Base-by-base conservation (phyloP, 2,888 invertebrate species). In the Nymphalis polychloros region DNA sequence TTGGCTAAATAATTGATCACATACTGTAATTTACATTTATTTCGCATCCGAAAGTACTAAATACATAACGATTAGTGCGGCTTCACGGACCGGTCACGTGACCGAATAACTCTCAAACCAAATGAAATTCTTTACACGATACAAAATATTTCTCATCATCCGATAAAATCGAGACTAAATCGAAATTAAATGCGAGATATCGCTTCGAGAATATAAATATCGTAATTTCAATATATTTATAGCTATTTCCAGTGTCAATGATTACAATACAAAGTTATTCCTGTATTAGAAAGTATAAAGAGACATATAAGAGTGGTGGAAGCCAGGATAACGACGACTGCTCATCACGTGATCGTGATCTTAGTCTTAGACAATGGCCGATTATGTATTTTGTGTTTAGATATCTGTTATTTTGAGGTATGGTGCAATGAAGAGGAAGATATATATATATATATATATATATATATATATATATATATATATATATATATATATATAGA, bases 291-390 rank as follows among this genome's bases (percentile, higher is more conserved):
- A 76, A 80, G 77, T 80, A 76, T 78, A 81, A 77, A 62, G 71
- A 74, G 75, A 75, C 70, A 72, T 73, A 75, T 72, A 73, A 74
- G 73, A 73, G 71, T 68, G 63, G 75, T 72, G 67, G 64, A 27
- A 72, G 67, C 68, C 66, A 59, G 68, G 72, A 70, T 72, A 74
- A 74, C 80, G 76, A 80, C 72, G 74, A 76, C 77, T 77, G 81
- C 84, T 81, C 84, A 87, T 89, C 87, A 87, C 78, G 67, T 73
- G 81, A 77, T 91, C 90, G 91, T 91, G 91, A 89, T 86, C 78
- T 75, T 73, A 68, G 73, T 55, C 72, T 74, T 74, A 87, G 84
- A 91, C 90, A 90, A 90, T 90, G 81, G 89, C 78, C 86, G 87
- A 90, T 90, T 89, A 88, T 84, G 80, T 82, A 79, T 82, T 83